Base-by-base conservation (phyloP, 2,113 vertebrate species). In the Pao palembangensis region DNA sequence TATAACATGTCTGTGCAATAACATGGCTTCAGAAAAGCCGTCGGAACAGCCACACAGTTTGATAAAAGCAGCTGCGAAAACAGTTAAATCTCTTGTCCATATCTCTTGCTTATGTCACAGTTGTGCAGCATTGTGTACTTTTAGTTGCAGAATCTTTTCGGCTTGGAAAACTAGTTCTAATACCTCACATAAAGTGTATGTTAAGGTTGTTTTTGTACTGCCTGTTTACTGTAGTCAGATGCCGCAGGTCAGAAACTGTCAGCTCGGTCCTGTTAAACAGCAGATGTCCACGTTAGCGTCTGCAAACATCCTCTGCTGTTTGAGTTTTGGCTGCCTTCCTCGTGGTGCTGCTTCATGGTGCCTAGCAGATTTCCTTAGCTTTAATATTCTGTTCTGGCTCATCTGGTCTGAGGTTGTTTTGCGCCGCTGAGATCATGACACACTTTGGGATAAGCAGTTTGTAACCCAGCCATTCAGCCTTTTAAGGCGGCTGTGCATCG, bases 361-460 rank as follows among this genome's bases (percentile, higher is more conserved):
- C 55, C 41, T 3, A 11, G 12, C 14, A 12, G 16, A 18, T 66
- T 52, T 61, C 48, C 38, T 34, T 6, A 14, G 28, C 18, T 64
- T 58, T 55, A n/a, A 46, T 61, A 55, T 64, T 56, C 58, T 10
- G 25, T 50, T 48, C 18, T 21, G 17, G 13, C 51, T 13, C 23
- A 18, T 51, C 48, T 54, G 17, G 14, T 46, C 46, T 21, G 38
- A 15, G 62, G 61, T 76, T 71, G 38, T 78, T 67, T 72, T 61
- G n/a, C 46, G 31, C 64, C 10, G n/a, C 56, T 57, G 46, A 63
- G 73, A 78, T 78, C 75, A 63, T 67, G 69, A 63, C 71, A 73
- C 64, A 55, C 59, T 70, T 58, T 16, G 48, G 75, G 73, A 81
- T 87, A 86, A 83, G 73, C 75, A 63, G 78, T 70, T 87, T 83